Evolutionary conservation across 2,888 invertebrate species (phyloP), one percentile per base, ranked within the genome.

Genomic region (Euphydryas editha): DNA sequence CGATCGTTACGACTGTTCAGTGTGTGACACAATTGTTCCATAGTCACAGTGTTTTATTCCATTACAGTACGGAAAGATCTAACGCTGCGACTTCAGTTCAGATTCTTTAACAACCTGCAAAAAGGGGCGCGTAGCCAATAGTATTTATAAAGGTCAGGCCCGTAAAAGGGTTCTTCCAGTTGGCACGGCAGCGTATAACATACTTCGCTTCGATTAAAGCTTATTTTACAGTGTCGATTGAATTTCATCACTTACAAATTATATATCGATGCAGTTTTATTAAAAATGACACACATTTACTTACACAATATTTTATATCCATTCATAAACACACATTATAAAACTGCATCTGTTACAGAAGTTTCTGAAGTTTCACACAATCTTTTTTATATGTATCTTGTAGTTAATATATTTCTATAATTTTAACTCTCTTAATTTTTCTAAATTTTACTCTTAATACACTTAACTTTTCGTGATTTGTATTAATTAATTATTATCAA

Each of bases 31-130:
- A 59, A 59, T 62, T 65, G 73, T 70, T 75, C 73, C 75, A 79
- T 82, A 84, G 84, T 86, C 85, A 87, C 81, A 82, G 78, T 84
- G 78, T 87, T 80, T 90, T 94, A 88, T 93, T 94, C 54, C 93
- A 93, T 95, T 94, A 90, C 96, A 97, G 97, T 97, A 96, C 96
- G 97, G 95, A 97, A 97, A 97, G 97, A 97, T 94, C 96, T 97
- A 95, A 96, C 96, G 94, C 96, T 97, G 95, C 96, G 97, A 95
- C 96, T 97, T 94, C 96, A 96, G 95, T 97, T 97, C 96, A 95
- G 97, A 95, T 97, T 97, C 96, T 97, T 97, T 96, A 97, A 97
- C 95, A 95, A 95, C 94, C 94, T 96, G 93, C 96, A 96, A 95
- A 96, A 97, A 95, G 95, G 95, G 89, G 95, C 96, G 93, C 95